These are phyloP conservation scores for Nudaria mundana DNA, from an alignment of 2,888 invertebrate genomes.

Conservation along the genomic window DNA sequence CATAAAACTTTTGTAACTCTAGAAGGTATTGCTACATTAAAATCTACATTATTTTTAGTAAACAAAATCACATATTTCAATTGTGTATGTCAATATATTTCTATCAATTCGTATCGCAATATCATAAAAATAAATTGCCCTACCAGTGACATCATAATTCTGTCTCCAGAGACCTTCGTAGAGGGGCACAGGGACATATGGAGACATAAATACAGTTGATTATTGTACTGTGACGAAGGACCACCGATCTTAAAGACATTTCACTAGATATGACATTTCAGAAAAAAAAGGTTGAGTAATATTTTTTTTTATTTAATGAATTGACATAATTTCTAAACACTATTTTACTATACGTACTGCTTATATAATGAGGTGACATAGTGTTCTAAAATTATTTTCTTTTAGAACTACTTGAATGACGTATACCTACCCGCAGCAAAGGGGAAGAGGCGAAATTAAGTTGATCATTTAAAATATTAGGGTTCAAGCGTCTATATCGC, in stretches of 20 bases:
- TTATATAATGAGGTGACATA: too few species aligned
- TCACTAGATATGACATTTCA: slow-evolving; percentile 19
- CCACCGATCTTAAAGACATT: slow-evolving; percentile 32
- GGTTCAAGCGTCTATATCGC: too few species aligned
- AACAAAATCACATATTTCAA: background rate
- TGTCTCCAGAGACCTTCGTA: slow-evolving; percentile 48
- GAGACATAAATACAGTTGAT: slow-evolving; percentile 50
- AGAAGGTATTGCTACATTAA: too few species aligned
- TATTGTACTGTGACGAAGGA: slow-evolving; percentile 54
- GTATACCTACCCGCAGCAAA: too few species aligned
- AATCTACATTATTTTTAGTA: background rate
- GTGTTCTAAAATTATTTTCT: too few species aligned
- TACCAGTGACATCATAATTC: slow-evolving; percentile 66
- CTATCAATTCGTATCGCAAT: slow-evolving; percentile 13
- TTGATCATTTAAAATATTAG: too few species aligned
- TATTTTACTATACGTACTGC: too few species aligned
- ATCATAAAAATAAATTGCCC: slow-evolving; percentile 72
- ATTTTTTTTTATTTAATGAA: too few species aligned
- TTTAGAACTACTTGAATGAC: too few species aligned
- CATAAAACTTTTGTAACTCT: too few species aligned
- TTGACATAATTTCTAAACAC: too few species aligned
- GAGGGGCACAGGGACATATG: slow-evolving; percentile 52
- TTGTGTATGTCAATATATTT: background rate
- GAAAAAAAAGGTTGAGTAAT: slow-evolving; percentile 16
- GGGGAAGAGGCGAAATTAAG: too few species aligned